Evolutionary conservation across 2,888 invertebrate genomes (phyloP).

Genomic region (Mesorhabditis spiculigera): DNA sequence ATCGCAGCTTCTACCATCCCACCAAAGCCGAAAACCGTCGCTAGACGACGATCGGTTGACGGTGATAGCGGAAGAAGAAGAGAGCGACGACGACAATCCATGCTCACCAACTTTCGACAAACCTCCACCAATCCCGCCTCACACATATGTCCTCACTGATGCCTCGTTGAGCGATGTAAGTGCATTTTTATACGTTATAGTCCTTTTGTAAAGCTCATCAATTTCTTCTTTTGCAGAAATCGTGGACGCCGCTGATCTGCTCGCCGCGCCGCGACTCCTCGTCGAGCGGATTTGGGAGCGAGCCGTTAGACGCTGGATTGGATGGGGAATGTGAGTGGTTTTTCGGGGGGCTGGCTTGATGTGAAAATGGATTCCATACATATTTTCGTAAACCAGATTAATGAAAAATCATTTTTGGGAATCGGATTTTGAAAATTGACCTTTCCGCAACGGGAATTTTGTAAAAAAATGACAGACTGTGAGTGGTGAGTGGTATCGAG

Average conservation of each 20-base stretch:
- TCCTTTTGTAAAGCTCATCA: neutral
- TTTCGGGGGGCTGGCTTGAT: no score
- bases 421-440: no score
- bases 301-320: neutral
- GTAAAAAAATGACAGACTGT: no score
- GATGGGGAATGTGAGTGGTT: neutral
- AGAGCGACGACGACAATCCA: neutral
- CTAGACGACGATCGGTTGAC: neutral
- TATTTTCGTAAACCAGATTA: no score
- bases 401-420: no score
- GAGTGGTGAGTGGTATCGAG: no score
- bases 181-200: neutral
- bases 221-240: neutral
- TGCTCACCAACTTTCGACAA: neutral
- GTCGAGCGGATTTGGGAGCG: constrained; percentile 1
- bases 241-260: neutral
- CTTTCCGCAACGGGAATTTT: no score
- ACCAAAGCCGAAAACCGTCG: constrained; percentile 4
- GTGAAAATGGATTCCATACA: no score
- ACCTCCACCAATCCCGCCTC: neutral
- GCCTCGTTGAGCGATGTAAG: neutral
- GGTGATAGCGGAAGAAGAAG: constrained; percentile 5
- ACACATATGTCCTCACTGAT: neutral
- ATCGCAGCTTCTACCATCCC: neutral
- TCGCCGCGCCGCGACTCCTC: neutral